phyloP scores from a whole-genome alignment of 2,797 vertebrate genomes.

The Eleutherodactylus coqui region DNA sequence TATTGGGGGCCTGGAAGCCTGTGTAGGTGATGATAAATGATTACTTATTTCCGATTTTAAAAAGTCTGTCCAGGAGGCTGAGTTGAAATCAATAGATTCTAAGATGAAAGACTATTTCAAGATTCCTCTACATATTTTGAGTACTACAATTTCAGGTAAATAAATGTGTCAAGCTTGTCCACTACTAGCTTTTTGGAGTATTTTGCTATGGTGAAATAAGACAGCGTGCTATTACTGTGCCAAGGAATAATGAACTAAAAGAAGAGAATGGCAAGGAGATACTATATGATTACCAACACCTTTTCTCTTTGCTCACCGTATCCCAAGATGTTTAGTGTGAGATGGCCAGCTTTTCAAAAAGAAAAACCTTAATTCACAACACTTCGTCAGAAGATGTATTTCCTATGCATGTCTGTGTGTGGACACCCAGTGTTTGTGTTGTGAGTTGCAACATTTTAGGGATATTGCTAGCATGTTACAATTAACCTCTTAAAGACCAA shows the following conservation, averaged over 20 bases:
- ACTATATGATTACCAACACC: not conserved
- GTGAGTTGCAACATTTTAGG: no score
- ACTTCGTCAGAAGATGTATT: no score
- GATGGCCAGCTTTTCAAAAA: no score
- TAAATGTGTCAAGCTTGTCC: slow-evolving; percentile 8
- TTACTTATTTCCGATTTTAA: slow-evolving; percentile 58
- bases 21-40: slow-evolving; percentile 65
- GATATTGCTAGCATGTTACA: no score
- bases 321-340: no score
- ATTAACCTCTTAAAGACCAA: no score
- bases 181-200: not conserved
- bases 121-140: slow-evolving; percentile 32
- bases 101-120: slow-evolving; percentile 53
- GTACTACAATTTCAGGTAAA: slow-evolving; percentile 36
- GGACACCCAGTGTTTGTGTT: no score
- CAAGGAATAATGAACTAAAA: slow-evolving; percentile 13
- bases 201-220: slow-evolving; percentile 21
- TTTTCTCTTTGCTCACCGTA: no score
- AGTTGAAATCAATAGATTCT: slow-evolving; percentile 36
- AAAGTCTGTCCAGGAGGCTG: slow-evolving; percentile 54
- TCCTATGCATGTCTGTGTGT: no score
- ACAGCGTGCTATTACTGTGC: not conserved
- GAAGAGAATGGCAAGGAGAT: not conserved
- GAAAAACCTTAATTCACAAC: no score
- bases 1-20: slow-evolving; percentile 60